Base-by-base conservation (phyloP, 2,888 invertebrate genomes). In the Drosophila infuscata region DNA sequence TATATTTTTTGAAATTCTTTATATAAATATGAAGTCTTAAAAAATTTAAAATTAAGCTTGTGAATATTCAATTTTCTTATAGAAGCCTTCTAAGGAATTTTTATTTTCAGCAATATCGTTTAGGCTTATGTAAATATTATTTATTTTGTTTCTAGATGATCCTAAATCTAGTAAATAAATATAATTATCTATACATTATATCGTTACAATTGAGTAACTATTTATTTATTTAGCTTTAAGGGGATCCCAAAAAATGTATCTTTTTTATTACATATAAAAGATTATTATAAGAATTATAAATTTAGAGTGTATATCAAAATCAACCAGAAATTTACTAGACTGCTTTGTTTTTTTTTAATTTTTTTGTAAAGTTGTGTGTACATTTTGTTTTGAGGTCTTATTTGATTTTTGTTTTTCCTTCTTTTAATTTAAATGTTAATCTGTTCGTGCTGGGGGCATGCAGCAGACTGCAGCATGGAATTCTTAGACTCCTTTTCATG, bases 341-440 rank as follows among this genome's bases (percentile, higher is more conserved):
- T 9, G 9, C 12, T 51, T 17, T 6, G 33, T 51, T 58, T 17
- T 1, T 9, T 43, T 12, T 32, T 7, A 2, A 2, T 25, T 25
- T 25, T 2, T 25, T 25, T 25, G 1, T 25, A 2, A 25, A 25
- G 5, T 25, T 48, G n/a, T 53, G 5, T 11, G n/a, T 33, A 53
- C 60, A 59, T 60, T 57, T 66, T 57, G 46, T 54, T 60, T 38
- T 15, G 61, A n/a, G 25, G 48, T 63, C 81, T 59, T 74, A 56
- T 63, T 68, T 57, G 36, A 35, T 58, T 49, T 62, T 54, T 59
- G 20, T 59, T 63, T 49, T 71, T 67, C 48, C 56, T 69, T 25
- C 25, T 83, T 85, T 85, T 84, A 88, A 84, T 84, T 84, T 88
- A 84, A 84, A 84, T 84, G 84, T 85, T 84, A 84, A 84, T 84